Conservation (phyloP, 2,113 vertebrate species). For the Hydrochoerus hydrochaeris region DNA sequence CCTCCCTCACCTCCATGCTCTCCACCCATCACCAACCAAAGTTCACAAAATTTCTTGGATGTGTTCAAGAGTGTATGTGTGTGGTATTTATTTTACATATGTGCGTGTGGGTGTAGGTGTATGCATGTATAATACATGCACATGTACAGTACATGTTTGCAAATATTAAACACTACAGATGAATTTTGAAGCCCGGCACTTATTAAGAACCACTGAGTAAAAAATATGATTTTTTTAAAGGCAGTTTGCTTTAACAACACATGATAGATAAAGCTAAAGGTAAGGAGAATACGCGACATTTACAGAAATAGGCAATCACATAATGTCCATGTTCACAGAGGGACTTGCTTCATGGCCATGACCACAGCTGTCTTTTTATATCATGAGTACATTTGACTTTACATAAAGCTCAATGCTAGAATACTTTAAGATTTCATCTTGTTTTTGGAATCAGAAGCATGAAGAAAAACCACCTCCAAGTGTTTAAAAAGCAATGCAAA, state of each 20-base stretch:
- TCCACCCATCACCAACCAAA: background rate
- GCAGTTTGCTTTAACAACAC: background rate
- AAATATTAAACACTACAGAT: background rate
- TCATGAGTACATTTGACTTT: background rate
- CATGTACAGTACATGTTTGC: background rate
- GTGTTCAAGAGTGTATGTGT: background rate
- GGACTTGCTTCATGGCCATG: background rate
- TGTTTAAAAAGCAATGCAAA: background rate
- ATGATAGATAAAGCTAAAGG: background rate
- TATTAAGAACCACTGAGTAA: background rate
- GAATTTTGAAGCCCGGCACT: background rate
- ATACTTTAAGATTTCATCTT: background rate
- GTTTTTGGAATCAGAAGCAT: constrained; percentile 20
- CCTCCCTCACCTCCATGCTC: background rate
- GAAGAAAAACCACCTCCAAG: background rate
- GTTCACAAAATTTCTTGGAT: background rate
- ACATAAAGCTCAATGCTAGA: background rate
- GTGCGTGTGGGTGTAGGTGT: background rate
- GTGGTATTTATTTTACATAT: background rate
- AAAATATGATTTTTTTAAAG: constrained; percentile 11
- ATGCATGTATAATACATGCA: background rate
- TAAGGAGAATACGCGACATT: background rate
- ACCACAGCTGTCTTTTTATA: background rate
- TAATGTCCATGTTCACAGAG: background rate
- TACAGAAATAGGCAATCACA: background rate